Base-by-base conservation (phyloP, 2,888 invertebrate species). In the Marasmarcha lunaedactyla region DNA sequence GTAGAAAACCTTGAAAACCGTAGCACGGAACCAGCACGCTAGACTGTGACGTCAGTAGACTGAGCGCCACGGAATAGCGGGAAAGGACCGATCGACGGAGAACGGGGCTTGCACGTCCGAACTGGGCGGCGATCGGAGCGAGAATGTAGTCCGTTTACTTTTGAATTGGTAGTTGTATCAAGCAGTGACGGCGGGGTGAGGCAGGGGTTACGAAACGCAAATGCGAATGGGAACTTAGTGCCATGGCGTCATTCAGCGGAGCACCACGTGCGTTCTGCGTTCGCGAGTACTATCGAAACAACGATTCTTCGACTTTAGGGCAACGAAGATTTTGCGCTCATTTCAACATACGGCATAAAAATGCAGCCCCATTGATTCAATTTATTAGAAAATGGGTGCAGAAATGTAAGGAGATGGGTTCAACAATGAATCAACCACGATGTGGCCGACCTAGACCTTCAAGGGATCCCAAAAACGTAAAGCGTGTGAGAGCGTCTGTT, bases 401-500 rank as follows among this genome's bases (percentile, higher is more conserved):
- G 33, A 47, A 46, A 42, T 49, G 48, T 35, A 46, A 50, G 39
- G 44, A 46, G 45, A 50, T 45, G 33, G 45, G 45, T 41, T 46
- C 47, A 35, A 48, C 46, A 41, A 27, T 46, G 38, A 46, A 44
- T 40, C 38, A 42, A 35, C 43, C 44, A 14, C 47, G 44, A 47
- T 40, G 43, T 14, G 46, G 50, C 34, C 36, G 47, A 37, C 46
- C 48, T 34, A 43, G 50, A 40, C 45, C 48, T 33, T 46, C 49
- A 36, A 42, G 41, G 15, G 35, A 41, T 14, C 39, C 25, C 2
- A 35, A 35, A 39, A 39, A 39, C 39, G 25, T 39, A 34, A 35
- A 39, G 39, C 39, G 39, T 39, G 35, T 39, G 35, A 20, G 35
- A 35, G 25, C 20, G 20, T 35, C 39, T 39, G 35, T 39, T 35